Evolutionary conservation across 1,140 invertebrate genomes (phyloP).

Genomic region (Melitaea cinxia): DNA sequence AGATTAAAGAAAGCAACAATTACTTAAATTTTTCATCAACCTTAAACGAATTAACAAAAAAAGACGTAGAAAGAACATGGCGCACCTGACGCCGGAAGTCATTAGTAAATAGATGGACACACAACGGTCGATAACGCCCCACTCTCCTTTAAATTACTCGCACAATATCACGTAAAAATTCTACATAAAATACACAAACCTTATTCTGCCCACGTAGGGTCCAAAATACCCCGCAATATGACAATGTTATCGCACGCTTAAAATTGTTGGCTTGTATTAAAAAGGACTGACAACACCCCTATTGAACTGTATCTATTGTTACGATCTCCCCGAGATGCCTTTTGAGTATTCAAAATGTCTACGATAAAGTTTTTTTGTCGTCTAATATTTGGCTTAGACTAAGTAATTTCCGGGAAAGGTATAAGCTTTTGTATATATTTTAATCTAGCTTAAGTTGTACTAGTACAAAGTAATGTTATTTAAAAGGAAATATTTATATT

Average conservation of each 20-base stretch:
- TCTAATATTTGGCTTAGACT: constrained; percentile 47
- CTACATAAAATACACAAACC: constrained; percentile 17
- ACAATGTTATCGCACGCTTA: constrained; percentile 27
- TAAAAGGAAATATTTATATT: no score
- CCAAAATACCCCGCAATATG: constrained; percentile 20
- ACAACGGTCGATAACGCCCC: constrained; percentile 68
- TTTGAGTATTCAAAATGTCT: constrained; percentile 64
- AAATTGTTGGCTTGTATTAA: constrained; percentile 53
- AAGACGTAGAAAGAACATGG: constrained; percentile 54
- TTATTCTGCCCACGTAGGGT: constrained; percentile 24
- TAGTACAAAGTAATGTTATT: not conserved
- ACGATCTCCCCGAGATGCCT: constrained; percentile 61
- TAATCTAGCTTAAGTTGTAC: constrained; percentile 13
- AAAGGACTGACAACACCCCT: constrained; percentile 69
- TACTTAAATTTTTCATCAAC: constrained; percentile 31
- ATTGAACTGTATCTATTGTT: constrained; percentile 69
- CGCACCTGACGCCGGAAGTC: constrained; percentile 78
- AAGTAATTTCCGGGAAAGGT: constrained; percentile 55
- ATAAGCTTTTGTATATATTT: constrained; percentile 13
- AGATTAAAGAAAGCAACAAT: constrained; percentile 15
- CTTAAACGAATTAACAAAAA: constrained; percentile 45
- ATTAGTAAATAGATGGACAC: constrained; percentile 79
- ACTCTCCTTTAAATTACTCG: constrained; percentile 69
- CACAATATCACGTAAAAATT: constrained; percentile 35
- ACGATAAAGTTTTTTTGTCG: constrained; percentile 47